Evolutionary conservation across 2,113 vertebrate species (phyloP).

Genomic region (Eurystomus gularis): DNA sequence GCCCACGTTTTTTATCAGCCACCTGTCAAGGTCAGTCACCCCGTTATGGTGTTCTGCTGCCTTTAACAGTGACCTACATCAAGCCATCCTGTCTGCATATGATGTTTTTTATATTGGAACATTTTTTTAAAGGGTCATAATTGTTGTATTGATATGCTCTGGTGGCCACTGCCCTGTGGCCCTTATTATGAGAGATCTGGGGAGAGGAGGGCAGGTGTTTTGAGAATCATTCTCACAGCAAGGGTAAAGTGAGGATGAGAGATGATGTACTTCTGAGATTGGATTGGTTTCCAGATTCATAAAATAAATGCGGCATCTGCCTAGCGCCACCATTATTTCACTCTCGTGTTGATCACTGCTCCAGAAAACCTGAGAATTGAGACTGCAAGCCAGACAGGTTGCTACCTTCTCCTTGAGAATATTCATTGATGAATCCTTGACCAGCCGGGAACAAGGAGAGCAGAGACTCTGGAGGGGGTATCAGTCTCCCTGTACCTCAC

Average conservation of each 20-base stretch:
- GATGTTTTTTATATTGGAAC: background rate
- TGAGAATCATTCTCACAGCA: background rate
- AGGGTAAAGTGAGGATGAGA: background rate
- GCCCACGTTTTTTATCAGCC: background rate
- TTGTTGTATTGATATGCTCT: background rate
- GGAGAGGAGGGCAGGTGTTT: background rate
- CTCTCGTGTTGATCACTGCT: background rate
- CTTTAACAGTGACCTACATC: background rate
- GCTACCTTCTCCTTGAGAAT: background rate
- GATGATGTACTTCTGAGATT: background rate
- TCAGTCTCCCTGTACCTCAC: background rate
- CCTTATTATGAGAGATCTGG: background rate
- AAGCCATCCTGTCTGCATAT: background rate
- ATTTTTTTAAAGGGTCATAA: background rate
- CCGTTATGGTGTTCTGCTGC: accelerated
- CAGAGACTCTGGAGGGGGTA: background rate
- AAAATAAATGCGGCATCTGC: background rate
- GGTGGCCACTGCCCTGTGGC: background rate
- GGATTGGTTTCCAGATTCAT: background rate
- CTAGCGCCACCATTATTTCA: background rate
- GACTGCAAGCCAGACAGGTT: background rate
- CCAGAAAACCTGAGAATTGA: background rate
- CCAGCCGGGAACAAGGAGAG: background rate
- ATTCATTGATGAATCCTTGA: background rate
- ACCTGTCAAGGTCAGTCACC: background rate